Base-by-base conservation (phyloP, 1,140 invertebrate species). In the Archegozetes longisetosus region DNA sequence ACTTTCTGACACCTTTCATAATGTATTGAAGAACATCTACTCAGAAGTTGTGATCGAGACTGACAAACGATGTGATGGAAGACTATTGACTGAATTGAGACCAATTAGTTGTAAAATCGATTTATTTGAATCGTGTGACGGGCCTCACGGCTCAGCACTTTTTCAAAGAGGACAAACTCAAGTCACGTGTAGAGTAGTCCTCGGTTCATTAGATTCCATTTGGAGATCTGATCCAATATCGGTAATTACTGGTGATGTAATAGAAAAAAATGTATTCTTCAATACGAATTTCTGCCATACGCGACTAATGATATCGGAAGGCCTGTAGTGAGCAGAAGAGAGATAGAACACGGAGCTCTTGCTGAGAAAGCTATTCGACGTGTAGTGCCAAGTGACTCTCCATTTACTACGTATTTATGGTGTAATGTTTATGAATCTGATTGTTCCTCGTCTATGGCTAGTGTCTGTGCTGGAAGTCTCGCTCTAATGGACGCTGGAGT, bases 111-210 rank as follows among this genome's bases (percentile, higher is more conserved):
- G 92, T 73, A 72, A 82, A 71, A 80, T 85, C 13, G 81, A 94
- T 69, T 70, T 98, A 14, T 90, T 85, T 69, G 82, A 84, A 64
- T 88, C 91, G 0, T n/a, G n/a, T n/a, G n/a, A n/a, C n/a, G n/a
- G n/a, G n/a, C 73, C 98, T 1, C 96, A 98, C 76, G 96, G 95
- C 14, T 97, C 92, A 53, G 83, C 94, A 0, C 63, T 98, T 24
- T 99, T 99, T 74, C 92, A 98, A 74, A 80, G 95, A 65, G 94
- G 94, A 1, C 92, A 97, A 75, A 98, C 94, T 1, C 92, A 97
- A 75, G 93, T 97, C 2, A 78, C 98, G 53, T 92, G 90, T 70
- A 95, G 92, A 0, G 86, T 97, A 1, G 85, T 94, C 3, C 82
- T 98, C 65, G 95, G 98, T 74, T 97, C 92, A 0, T 77, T 82